These are phyloP conservation scores for Phrynocephalus guinanensis DNA, from an alignment of 2,797 vertebrate species.

Conservation along the genomic window DNA sequence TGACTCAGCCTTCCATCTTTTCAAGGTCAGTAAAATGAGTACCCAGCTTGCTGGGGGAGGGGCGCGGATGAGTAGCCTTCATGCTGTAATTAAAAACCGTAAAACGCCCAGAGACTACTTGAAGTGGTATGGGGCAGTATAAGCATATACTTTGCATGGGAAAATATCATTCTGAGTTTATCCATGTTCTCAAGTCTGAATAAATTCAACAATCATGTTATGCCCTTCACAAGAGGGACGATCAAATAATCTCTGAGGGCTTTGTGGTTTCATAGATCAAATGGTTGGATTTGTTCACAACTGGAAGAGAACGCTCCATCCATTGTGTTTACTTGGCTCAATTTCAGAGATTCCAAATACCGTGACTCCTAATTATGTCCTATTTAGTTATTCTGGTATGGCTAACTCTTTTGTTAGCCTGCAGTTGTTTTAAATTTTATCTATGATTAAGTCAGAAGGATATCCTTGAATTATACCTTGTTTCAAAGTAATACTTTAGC, in stretches of 20 bases:
- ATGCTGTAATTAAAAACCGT: no score
- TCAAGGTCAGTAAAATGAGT: no score
- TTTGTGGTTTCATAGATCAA: not conserved
- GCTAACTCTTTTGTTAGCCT: not conserved
- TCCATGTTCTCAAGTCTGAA: not conserved
- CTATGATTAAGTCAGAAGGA: not conserved
- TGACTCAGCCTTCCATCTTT: no score
- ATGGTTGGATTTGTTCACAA: not conserved
- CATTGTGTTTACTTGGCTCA: not conserved
- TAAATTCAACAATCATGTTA: not conserved
- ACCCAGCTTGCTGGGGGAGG: no score
- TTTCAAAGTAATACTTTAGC: not conserved
- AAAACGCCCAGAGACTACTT: no score
- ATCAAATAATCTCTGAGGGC: not conserved
- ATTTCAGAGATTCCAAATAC: not conserved
- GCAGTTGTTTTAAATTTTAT: not conserved
- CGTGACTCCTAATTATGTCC: not conserved
- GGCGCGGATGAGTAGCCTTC: no score
- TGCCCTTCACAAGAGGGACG: not conserved
- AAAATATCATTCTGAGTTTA: not conserved
- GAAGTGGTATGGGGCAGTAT: no score
- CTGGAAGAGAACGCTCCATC: not conserved
- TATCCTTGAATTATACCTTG: not conserved
- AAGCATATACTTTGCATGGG: no score
- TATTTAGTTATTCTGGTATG: not conserved